Base-by-base conservation (phyloP, 2,797 vertebrate species). In the Lutjanus campechanus region DNA sequence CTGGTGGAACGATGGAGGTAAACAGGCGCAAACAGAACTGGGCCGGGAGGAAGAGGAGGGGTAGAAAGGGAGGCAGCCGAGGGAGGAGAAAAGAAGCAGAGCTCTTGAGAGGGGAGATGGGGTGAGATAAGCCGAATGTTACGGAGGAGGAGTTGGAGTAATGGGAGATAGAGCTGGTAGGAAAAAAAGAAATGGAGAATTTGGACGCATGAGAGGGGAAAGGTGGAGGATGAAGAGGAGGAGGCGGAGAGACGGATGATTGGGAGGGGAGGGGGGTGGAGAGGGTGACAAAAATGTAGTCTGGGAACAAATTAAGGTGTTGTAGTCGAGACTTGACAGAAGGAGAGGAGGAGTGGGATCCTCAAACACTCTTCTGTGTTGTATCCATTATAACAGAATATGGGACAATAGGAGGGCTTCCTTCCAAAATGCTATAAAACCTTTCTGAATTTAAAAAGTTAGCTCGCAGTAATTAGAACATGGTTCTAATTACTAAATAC, bases 1-100 rank as follows among this genome's bases (percentile, higher is more conserved):
- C 93, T 96, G 95, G 92, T 91, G 88, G 88, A 93, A 69, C 78
- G 79, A 86, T 89, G 88, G 90, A 94, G 90, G 91, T 93, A 92
- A 93, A 94, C 92, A 94, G 79, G 77, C 84, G 82, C 88, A 89
- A 91, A 89, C 81, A 90, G 84, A 88, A 70, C 73, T 40, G 69
- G 81, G 82, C 65, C 77, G 73, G 77, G 87, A 89, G 84, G 79
- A 91, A 73, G 88, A 78, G 85, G 77, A 19, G 71, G 73, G 69
- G 49, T 22, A 46, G 46, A 75, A 40, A 67, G 63, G 13, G 73
- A 76, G 73, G 80, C 50, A 53, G 60, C 36, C 1, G 65, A 59
- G 75, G 90, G 81, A 90, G 81, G 85, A 76, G 76, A 70, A 81
- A 64, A 82, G 86, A 85, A 80, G 72, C 61, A 85, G 85, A 82